Base-by-base conservation (phyloP, 1,140 invertebrate genomes). In the Cyclargus thomasi region DNA sequence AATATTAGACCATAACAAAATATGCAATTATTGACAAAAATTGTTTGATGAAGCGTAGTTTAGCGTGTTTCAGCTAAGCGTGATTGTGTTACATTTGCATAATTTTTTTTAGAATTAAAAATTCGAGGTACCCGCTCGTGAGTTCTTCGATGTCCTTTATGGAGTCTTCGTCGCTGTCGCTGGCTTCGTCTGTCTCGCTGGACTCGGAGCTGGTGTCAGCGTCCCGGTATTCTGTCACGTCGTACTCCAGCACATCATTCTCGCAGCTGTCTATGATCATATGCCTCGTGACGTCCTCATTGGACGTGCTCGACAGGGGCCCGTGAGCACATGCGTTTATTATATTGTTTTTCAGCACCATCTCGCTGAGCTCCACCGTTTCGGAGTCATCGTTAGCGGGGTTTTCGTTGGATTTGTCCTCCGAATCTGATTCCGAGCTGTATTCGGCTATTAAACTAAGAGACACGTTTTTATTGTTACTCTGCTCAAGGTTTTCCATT, bases 331-430 rank as follows among this genome's bases (percentile, higher is more conserved):
- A 89, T 20, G 89, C 87, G 67, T 91, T 91, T 67, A 91, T 91
- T 62, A 91, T 90, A 67, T 91, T 91, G 79, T 91, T 90, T 67
- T 90, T 90, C 62, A 89, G 77, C 23, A 91, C 89, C 86, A 91
- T 90, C 70, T 89, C 86, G 77, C 83, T 89, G 10, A 88, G 74
- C 70, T 91, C 84, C 63, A 81, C 76, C 3, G 82, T 71, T 65
- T 88, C 87, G 1, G 85, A 88, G 70, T 88, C 87, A 23, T 85
- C 83, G 62, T 85, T 82, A 17, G 73, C 79, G n/a, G 79, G 79
- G 69, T 83, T 79, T 22, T 77, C 76, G 62, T 83, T 83, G 1
- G 83, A 83, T 5, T 76, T 83, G 29, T 86, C 83, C 39, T 87
- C 86, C 6, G 86, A 86, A 67, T 91, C 86, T 0, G 86, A 88